Base-by-base conservation (phyloP, 2,888 invertebrate genomes). In the Cecidostiba fungosa region DNA sequence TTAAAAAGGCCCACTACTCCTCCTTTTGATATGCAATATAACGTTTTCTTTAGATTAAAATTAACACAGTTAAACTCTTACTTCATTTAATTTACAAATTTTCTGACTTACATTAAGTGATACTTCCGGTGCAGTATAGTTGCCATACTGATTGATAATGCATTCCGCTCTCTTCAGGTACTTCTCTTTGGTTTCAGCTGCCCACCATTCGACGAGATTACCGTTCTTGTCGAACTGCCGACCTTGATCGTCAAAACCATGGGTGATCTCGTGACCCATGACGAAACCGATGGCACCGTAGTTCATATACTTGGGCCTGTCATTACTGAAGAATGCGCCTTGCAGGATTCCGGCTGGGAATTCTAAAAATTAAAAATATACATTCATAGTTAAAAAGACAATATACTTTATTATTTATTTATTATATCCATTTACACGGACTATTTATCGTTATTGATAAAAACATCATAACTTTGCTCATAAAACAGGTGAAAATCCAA, bases 201-300 rank as follows among this genome's bases (percentile, higher is more conserved):
- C 96, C 98, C 98, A 98, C 98, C 98, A 99, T 91, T 98, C 97
- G 0, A 97, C 96, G 88, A 98, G 94, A 94, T 98, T 98, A 19
- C 98, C 98, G 87, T 97, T 95, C 88, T 97, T 96, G 93, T 99
- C 98, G 91, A 98, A 99, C 94, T 98, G 98, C 73, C 98, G 96
- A 76, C 98, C 98, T 95, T 95, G 93, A 91, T 97, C 97, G 92
- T 97, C 97, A 90, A 97, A 98, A n/a, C 97, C 97, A 91, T 98
- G 98, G 0, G 98, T 98, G 80, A 98, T 98, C 94, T 98, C 98
- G 91, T 98, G 98, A 0, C 98, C 98, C 90, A 98, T 98, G 10
- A 98, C 97, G 90, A 97, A 97, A 1, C 98, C 98, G 88, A 98
- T 98, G 4, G 97, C 97, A 43, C 97, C 98, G 90, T 97, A 98